Evolutionary conservation across 2,797 vertebrate genomes (phyloP).

Genomic region (Kryptopterus vitreolus): DNA sequence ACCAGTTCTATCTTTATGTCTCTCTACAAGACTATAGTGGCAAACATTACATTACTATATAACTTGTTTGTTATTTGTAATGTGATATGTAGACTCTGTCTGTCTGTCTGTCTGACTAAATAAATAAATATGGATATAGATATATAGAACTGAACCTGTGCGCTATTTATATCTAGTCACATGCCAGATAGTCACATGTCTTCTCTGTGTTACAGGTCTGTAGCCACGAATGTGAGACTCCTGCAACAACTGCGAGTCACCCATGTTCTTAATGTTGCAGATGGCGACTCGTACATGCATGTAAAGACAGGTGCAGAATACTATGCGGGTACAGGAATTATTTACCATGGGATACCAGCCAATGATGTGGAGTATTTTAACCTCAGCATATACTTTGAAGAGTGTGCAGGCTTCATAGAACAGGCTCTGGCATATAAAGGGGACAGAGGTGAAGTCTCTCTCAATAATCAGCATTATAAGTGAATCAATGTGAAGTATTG

Average conservation of each 20-base stretch:
- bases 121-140: too few species aligned
- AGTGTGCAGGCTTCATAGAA: conserved; percentile 89
- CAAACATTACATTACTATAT: too few species aligned
- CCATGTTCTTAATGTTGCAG: conserved; percentile 90
- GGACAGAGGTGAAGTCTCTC: conserved; percentile 72
- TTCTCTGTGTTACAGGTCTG: conserved; percentile 69
- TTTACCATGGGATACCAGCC: conserved; percentile 89
- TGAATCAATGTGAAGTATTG: neutral
- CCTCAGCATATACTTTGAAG: conserved; percentile 89
- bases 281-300: conserved; percentile 94
- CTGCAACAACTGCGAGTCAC: conserved; percentile 86
- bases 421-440: conserved; percentile 83
- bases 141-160: neutral
- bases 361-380: conserved; percentile 90
- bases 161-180: neutral
- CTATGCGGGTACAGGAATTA: conserved; percentile 83
- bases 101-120: too few species aligned
- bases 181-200: neutral
- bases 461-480: neutral
- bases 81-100: too few species aligned
- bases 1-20: too few species aligned
- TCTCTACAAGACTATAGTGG: too few species aligned
- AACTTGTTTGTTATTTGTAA: too few species aligned
- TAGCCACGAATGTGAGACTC: conserved; percentile 79
- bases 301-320: conserved; percentile 88